phyloP scores from a whole-genome alignment of 2,888 invertebrate genomes.

The Eupithecia subumbrata region DNA sequence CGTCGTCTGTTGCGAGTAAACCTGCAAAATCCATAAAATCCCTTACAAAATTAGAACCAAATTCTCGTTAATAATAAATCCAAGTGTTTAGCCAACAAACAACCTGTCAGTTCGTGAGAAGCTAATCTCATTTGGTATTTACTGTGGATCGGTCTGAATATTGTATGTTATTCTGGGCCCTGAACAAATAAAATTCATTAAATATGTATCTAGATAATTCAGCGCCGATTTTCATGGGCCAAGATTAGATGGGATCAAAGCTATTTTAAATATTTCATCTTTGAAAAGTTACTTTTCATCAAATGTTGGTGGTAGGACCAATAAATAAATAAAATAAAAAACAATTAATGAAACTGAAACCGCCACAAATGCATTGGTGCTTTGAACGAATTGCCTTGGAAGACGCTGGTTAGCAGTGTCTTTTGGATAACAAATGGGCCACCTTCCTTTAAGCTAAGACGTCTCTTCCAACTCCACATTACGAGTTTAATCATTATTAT shows the following conservation, averaged over 20 bases:
- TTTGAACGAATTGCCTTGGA: too few species aligned
- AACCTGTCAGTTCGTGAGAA: slow-evolving; percentile 54
- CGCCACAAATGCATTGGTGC: not conserved
- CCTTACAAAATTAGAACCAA: slow-evolving; percentile 46
- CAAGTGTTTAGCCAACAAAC: slow-evolving; percentile 48
- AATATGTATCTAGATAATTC: not conserved
- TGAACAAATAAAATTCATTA: slow-evolving; percentile 36
- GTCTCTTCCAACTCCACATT: not conserved
- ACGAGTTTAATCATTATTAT: not conserved
- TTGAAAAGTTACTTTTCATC: not conserved
- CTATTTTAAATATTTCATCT: not conserved
- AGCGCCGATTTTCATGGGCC: not conserved
- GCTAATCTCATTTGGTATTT: slow-evolving; percentile 54
- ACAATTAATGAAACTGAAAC: not conserved
- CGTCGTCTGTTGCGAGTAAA: not conserved
- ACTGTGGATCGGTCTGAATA: slow-evolving; percentile 47
- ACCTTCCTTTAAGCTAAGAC: not conserved
- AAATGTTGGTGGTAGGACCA: not conserved
- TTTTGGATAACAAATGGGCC: not conserved
- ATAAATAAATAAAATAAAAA: too few species aligned
- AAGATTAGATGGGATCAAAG: not conserved
- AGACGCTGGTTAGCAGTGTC: too few species aligned
- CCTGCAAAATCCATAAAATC: slow-evolving; percentile 17
- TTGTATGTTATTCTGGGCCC: slow-evolving; percentile 30
- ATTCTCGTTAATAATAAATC: slow-evolving; percentile 48